Conservation (phyloP, 2,113 vertebrate species). For the Macroglossus sobrinus region DNA sequence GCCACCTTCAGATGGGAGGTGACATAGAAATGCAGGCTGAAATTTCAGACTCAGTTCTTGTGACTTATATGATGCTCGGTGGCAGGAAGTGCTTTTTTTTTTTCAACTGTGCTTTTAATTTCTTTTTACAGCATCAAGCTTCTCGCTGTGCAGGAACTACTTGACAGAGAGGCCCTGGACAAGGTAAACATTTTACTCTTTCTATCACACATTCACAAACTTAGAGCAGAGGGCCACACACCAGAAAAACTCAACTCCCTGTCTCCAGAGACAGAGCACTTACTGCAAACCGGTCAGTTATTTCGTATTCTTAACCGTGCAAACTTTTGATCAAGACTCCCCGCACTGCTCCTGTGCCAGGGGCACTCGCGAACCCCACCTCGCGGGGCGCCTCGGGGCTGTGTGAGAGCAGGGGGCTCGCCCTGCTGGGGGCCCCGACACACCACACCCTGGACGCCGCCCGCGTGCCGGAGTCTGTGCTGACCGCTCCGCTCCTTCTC, state of each 20-base stretch:
- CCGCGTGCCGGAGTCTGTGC: fast-evolving
- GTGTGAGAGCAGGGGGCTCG: too few relatives aligned
- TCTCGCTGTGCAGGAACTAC: slow-evolving; percentile 95
- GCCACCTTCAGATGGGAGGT: not conserved
- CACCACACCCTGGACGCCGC: fast-evolving
- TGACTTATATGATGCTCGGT: not conserved
- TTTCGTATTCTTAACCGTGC: not conserved
- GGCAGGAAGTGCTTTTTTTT: slow-evolving; percentile 1
- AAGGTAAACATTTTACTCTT: slow-evolving; percentile 86
- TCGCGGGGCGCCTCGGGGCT: not conserved
- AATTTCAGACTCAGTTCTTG: not conserved
- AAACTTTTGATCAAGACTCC: not conserved
- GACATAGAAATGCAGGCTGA: not conserved
- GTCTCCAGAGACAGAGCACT: not conserved
- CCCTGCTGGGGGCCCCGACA: not conserved
- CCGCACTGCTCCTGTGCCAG: fast-evolving
- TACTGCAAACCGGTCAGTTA: not conserved
- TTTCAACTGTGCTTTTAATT: slow-evolving; percentile 51
- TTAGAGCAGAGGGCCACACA: not conserved
- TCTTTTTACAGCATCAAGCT: slow-evolving; percentile 92
- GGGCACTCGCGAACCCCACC: not conserved
- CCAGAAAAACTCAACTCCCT: not conserved
- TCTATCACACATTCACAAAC: not conserved
- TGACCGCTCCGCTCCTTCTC: fast-evolving
- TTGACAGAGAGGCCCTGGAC: slow-evolving; percentile 92